Conservation (phyloP, 2,797 vertebrate species). For the Columba guinea region DNA sequence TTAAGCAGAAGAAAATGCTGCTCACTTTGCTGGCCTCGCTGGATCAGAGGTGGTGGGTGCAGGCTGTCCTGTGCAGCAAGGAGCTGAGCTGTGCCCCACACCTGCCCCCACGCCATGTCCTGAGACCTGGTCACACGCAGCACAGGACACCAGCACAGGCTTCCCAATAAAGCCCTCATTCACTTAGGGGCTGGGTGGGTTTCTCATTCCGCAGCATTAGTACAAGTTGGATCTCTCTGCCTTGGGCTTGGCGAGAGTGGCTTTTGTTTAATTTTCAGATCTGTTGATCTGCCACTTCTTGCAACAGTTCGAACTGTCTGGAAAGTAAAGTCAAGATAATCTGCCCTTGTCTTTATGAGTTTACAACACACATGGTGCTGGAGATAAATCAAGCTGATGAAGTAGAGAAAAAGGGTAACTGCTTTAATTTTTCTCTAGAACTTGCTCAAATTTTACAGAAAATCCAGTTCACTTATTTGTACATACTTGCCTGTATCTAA, state of each 20-base stretch:
- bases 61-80: background rate
- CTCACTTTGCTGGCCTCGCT: rapidly evolving
- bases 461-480: background rate
- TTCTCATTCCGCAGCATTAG: background rate
- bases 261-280: background rate
- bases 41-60: background rate
- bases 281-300: background rate
- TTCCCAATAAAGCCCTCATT: background rate
- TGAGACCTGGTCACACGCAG: rapidly evolving
- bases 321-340: background rate
- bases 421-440: background rate
- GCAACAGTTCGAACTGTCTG: background rate
- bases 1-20: background rate
- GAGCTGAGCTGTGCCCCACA: background rate
- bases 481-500: background rate
- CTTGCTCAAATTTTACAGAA: background rate
- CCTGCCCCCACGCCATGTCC: rapidly evolving
- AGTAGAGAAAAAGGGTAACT: background rate
- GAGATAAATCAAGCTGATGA: background rate
- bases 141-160: background rate
- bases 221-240: background rate
- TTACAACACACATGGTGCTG: background rate
- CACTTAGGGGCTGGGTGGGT: background rate
- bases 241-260: background rate
- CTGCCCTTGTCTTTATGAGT: background rate